phyloP scores from a whole-genome alignment of 2,888 invertebrate genomes.

The Melolontha melolontha region DNA sequence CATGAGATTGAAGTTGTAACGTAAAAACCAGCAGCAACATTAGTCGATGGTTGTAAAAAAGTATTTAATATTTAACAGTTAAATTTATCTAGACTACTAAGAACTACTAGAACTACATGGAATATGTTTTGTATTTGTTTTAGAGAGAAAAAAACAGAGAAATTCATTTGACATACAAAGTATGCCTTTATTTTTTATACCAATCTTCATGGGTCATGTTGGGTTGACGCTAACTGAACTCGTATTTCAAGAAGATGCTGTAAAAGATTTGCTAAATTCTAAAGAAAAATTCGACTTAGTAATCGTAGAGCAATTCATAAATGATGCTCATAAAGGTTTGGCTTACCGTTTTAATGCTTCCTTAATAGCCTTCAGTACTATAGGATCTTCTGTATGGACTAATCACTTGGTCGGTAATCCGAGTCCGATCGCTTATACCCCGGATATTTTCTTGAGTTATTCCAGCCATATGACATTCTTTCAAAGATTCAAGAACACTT shows the following conservation, averaged over 20 bases:
- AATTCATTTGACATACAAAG: constrained; percentile 8
- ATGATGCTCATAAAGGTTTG: constrained; percentile 65
- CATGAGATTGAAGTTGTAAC: too few relatives aligned
- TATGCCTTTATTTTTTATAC: background rate
- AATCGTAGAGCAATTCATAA: constrained; percentile 66
- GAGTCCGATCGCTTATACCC: constrained; percentile 66
- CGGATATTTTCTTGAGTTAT: constrained; percentile 64
- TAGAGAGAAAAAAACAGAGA: background rate
- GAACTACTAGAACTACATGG: too few relatives aligned
- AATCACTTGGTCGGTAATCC: constrained; percentile 67
- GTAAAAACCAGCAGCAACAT: too few relatives aligned
- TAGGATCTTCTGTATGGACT: constrained; percentile 65
- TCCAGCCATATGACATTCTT: constrained; percentile 67
- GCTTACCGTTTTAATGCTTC: constrained; percentile 61
- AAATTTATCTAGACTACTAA: too few relatives aligned
- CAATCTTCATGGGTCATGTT: background rate
- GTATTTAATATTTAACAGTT: too few relatives aligned
- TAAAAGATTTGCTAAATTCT: constrained; percentile 57
- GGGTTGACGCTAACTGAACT: constrained; percentile 22
- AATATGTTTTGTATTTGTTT: background rate
- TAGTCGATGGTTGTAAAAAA: too few relatives aligned
- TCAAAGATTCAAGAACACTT: constrained; percentile 69
- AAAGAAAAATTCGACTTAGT: constrained; percentile 62
- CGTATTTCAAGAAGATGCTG: constrained; percentile 38
- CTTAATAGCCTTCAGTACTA: constrained; percentile 62